These are phyloP conservation scores for Tachina grossa DNA, from an alignment of 2,888 invertebrate species.

Conservation along the genomic window DNA sequence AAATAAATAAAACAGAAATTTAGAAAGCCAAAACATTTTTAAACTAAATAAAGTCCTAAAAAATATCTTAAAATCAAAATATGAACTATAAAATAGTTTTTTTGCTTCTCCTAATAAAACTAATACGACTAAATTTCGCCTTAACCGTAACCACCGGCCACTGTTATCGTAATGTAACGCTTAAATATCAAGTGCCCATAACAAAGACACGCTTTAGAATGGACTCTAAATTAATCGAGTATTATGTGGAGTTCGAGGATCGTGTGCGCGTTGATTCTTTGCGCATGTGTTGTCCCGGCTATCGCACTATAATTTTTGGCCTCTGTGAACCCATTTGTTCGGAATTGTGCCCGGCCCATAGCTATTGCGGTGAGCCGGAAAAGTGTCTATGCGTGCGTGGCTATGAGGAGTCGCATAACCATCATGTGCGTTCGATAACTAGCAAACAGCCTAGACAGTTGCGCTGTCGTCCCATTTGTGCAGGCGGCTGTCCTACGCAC, in stretches of 20 bases:
- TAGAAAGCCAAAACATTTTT: background rate
- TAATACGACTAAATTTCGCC: constrained; percentile 34
- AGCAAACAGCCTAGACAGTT: constrained; percentile 73
- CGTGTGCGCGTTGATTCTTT: constrained; percentile 77
- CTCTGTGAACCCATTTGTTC: constrained; percentile 80
- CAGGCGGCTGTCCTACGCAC: constrained; percentile 75
- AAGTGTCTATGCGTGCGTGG: constrained; percentile 73
- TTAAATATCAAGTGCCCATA: constrained; percentile 79
- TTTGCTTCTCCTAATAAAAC: constrained; percentile 31
- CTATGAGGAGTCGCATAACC: constrained; percentile 81
- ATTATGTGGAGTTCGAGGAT: constrained; percentile 77
- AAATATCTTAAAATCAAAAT: background rate
- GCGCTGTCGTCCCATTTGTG: constrained; percentile 74
- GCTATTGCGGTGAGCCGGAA: constrained; percentile 78
- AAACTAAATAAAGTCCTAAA: background rate
- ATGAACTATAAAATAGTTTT: constrained; percentile 45
- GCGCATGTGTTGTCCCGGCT: constrained; percentile 77
- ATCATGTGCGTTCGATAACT: constrained; percentile 82
- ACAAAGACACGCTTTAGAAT: constrained; percentile 71
- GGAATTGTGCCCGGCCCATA: constrained; percentile 77
- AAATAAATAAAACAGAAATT: background rate
- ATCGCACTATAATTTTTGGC: constrained; percentile 78
- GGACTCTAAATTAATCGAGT: constrained; percentile 63
- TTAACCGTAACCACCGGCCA: constrained; percentile 78
- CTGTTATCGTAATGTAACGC: constrained; percentile 79